A percentile compares a stretch with the other conserved stretches of the same genome.
phyloP scores from a whole-genome alignment of 2,888 invertebrate genomes.

The Coelinius sp. region DNA sequence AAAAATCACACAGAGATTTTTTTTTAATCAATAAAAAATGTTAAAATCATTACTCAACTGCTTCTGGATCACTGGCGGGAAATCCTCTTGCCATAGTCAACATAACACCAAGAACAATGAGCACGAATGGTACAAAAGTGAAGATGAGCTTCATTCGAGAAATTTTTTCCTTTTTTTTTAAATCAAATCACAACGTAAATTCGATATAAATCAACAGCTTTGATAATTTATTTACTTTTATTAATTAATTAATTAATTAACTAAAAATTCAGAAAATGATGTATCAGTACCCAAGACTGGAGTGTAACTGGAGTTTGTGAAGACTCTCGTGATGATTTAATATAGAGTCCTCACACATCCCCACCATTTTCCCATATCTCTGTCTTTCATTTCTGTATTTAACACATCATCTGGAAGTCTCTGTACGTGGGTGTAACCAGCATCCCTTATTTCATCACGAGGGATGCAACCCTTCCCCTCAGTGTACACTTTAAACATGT shows the following conservation, averaged over 20 bases:
- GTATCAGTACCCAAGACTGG: constrained; percentile 38
- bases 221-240: too few relatives aligned
- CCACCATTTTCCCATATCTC: constrained; percentile 35
- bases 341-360: constrained; percentile 60
- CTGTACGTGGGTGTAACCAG: constrained; percentile 7
- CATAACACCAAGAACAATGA: constrained; percentile 52
- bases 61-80: constrained; percentile 66
- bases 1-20: too few relatives aligned
- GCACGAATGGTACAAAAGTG: constrained; percentile 32
- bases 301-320: constrained; percentile 57
- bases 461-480: constrained; percentile 11
- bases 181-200: not conserved
- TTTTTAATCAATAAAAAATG: not conserved
- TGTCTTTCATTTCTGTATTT: not conserved
- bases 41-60: constrained; percentile 54
- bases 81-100: constrained; percentile 55
- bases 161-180: not conserved
- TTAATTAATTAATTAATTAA: too few relatives aligned
- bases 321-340: constrained; percentile 67
- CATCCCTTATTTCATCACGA: not conserved
- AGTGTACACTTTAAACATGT: too few relatives aligned
- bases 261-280: constrained; percentile 32
- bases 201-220: not conserved
- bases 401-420: not conserved
- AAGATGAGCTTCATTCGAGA: constrained; percentile 49